Conservation (phyloP, 2,888 invertebrate species). For the Hermaeophaga mercurialis region DNA sequence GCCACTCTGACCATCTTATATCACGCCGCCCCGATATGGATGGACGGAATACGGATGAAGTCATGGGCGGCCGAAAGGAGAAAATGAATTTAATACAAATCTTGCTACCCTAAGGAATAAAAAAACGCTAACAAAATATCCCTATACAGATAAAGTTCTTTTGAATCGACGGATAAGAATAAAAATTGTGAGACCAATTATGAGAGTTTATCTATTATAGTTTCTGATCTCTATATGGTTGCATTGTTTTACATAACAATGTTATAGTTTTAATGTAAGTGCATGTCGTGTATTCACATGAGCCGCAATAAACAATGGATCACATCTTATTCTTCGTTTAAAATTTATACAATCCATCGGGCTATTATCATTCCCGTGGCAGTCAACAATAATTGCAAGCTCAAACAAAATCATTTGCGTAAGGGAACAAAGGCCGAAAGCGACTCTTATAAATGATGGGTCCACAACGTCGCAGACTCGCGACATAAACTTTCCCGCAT, state of each 20-base stretch:
- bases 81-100: too few relatives aligned
- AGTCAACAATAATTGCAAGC: slow-evolving; percentile 23
- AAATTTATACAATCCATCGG: slow-evolving; percentile 25
- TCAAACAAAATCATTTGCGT: slow-evolving; percentile 24
- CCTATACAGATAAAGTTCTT: too few relatives aligned
- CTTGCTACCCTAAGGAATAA: too few relatives aligned
- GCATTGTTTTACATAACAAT: too few relatives aligned
- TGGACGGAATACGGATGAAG: slow-evolving; percentile 31
- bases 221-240: too few relatives aligned
- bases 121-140: too few relatives aligned
- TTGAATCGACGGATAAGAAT: too few relatives aligned
- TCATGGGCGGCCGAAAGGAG: slow-evolving; percentile 58
- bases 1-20: slow-evolving; percentile 52
- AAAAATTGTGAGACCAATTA: too few relatives aligned
- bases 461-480: slow-evolving; percentile 16
- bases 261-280: too few relatives aligned
- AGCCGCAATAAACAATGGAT: too few relatives aligned
- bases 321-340: slow-evolving; percentile 16
- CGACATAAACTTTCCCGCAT: slow-evolving; percentile 27
- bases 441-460: slow-evolving; percentile 28
- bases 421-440: slow-evolving; percentile 19
- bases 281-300: too few relatives aligned
- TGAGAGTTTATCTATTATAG: too few relatives aligned
- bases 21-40: slow-evolving; percentile 53
- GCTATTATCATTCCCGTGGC: slow-evolving; percentile 22